Conservation (phyloP, 1,140 invertebrate genomes). For the Pectinophora gossypiella region DNA sequence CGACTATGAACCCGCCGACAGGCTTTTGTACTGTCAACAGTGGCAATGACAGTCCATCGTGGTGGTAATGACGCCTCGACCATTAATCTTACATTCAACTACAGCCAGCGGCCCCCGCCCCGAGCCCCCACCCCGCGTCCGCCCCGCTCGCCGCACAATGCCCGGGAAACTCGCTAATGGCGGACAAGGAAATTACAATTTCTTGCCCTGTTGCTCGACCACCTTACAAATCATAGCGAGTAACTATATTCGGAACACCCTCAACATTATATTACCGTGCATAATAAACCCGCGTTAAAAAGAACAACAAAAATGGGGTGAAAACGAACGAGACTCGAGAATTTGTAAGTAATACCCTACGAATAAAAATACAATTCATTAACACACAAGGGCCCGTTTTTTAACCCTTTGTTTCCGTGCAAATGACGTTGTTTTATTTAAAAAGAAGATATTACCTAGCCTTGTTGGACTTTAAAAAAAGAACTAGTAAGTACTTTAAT, state of each 20-base stretch:
- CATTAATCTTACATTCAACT: conserved; percentile 71
- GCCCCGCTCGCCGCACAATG: conserved; percentile 39
- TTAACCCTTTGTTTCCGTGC: no score
- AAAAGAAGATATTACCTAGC: no score
- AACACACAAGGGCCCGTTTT: no score
- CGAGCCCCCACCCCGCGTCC: no score
- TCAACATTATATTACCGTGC: no score
- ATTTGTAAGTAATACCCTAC: not conserved
- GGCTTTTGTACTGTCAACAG: conserved; percentile 45
- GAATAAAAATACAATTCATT: no score
- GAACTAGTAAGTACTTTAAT: no score
- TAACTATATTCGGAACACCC: no score
- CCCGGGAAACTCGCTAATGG: conserved; percentile 56
- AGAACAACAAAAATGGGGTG: not conserved
- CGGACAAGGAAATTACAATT: conserved; percentile 49
- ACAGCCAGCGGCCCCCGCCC: conserved; percentile 15
- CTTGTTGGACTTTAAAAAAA: no score
- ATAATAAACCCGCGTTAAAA: not conserved
- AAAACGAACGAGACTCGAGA: not conserved
- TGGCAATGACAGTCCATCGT: conserved; percentile 43
- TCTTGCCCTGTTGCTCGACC: conserved; percentile 20
- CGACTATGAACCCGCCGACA: conserved; percentile 24
- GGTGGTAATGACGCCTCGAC: conserved; percentile 21
- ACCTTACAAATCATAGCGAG: not conserved
- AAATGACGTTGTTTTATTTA: no score